Evolutionary conservation across 1,140 invertebrate genomes (phyloP), one percentile per base, ranked within the genome.

Genomic region (Dendrolimus punctatus): DNA sequence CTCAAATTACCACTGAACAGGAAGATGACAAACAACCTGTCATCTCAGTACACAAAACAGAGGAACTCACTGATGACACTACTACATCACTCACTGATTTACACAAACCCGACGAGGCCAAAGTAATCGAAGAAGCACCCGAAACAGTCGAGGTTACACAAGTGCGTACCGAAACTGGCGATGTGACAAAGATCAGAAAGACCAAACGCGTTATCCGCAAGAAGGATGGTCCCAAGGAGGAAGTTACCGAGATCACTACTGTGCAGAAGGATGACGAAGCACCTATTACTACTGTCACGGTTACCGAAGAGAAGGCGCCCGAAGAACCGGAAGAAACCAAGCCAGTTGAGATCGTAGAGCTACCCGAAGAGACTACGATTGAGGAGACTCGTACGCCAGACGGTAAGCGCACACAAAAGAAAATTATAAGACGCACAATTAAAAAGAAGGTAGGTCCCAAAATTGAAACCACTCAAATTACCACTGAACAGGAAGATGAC

Each of bases 281-380:
- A 44, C 76, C 82, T n/a, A 55, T 81, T 53, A 73, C 62, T 6
- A 72, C 69, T 36, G 71, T 87, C 36, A 76, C 76, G 58, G 70
- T 45, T 5, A 45, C n/a, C 0, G 43, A 45, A n/a, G 43, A 45
- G 43, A 45, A 6, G n/a, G n/a, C 43, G 6, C 43, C 43, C 5
- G 43, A 45, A 45, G 43, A 45, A 6, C 43, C 43, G 1, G 43
- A 45, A 45, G 43, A 45, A 8, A 45, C 43, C 2, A 5, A 45
- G 23, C 76, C 36, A n/a, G 4, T 43, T 4, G 40, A 51, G 44
- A 43, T 42, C 5, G 6, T 42, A 4, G 49, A 45, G n/a, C n/a
- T 45, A 3, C 43, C 43, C 4, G 43, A 45, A 45, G 43, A 45
- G n/a, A 45, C 43, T 10, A 51, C 49, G 4, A 10, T 45, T 43